Evolutionary conservation across 2,797 vertebrate genomes (phyloP).

Genomic region (Zonotrichia albicollis): DNA sequence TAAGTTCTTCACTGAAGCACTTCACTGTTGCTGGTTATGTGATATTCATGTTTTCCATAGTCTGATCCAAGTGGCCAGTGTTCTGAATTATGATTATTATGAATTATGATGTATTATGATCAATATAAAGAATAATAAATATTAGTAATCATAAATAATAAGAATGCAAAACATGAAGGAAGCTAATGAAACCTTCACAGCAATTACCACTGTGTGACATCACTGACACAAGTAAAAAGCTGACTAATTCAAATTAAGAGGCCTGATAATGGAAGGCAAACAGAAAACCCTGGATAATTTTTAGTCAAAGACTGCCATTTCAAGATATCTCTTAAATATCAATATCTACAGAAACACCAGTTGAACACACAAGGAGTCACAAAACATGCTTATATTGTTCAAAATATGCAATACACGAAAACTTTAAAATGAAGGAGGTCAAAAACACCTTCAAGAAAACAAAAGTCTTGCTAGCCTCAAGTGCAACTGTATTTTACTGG

Average conservation of each 20-base stretch:
- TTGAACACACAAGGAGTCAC: background rate
- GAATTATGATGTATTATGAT: background rate
- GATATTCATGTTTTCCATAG: background rate
- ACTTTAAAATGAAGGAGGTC: background rate
- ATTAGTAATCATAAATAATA: background rate
- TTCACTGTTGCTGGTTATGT: background rate
- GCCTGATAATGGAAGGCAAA: background rate
- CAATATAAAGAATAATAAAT: background rate
- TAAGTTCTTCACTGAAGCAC: background rate
- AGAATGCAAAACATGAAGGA: background rate
- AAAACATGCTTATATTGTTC: background rate
- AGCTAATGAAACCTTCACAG: background rate
- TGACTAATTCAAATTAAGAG: background rate
- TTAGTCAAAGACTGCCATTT: background rate
- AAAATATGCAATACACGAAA: background rate
- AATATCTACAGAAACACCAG: background rate
- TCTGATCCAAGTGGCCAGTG: background rate
- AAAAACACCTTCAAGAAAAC: background rate
- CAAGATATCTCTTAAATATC: background rate
- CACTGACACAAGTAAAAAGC: background rate
- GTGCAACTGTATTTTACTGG: background rate
- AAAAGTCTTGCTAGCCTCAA: background rate
- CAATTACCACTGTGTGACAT: background rate
- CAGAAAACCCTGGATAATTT: background rate
- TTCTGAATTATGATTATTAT: too few relatives aligned